phyloP scores from a whole-genome alignment of 2,797 vertebrate species.

The Hirundo rustica region DNA sequence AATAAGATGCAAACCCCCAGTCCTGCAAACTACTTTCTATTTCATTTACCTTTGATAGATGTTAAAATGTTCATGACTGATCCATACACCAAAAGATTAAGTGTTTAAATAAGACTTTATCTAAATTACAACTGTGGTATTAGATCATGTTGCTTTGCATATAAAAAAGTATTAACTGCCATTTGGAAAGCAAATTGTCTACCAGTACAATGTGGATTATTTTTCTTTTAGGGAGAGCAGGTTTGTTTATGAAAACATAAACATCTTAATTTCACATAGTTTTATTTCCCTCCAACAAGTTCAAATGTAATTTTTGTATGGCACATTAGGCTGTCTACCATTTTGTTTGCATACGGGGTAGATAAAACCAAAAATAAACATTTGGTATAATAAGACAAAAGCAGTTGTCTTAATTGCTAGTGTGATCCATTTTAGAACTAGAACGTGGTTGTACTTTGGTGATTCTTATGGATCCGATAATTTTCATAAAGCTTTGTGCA shows the following conservation, averaged over 20 bases:
- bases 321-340: background rate
- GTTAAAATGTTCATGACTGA: background rate
- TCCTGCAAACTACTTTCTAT: background rate
- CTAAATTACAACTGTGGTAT: background rate
- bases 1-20: background rate
- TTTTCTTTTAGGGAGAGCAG: accelerated
- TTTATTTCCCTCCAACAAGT: background rate
- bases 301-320: background rate
- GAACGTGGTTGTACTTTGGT: background rate
- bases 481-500: background rate
- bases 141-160: background rate
- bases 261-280: background rate
- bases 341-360: background rate
- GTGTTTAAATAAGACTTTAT: background rate
- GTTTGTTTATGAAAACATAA: background rate
- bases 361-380: background rate
- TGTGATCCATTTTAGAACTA: background rate
- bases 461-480: background rate
- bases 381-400: background rate
- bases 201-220: background rate
- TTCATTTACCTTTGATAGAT: background rate
- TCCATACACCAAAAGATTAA: background rate
- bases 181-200: background rate
- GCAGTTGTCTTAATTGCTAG: background rate
- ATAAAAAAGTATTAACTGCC: background rate